Evolutionary conservation across 2,888 invertebrate genomes (phyloP).

Genomic region (Branchinecta sandiegonensis): DNA sequence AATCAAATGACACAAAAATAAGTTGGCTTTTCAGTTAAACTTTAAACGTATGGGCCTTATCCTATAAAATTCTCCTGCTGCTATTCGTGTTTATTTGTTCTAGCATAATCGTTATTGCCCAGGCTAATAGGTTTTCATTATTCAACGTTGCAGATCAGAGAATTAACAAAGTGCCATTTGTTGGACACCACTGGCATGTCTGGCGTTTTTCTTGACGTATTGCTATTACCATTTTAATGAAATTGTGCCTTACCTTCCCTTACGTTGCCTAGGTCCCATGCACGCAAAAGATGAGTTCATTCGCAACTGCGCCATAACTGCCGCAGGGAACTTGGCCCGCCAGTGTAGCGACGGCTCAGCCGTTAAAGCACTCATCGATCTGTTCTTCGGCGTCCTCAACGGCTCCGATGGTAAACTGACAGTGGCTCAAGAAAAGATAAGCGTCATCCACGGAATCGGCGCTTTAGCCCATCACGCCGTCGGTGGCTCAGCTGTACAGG

Average conservation of each 20-base stretch:
- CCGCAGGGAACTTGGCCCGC: conserved; percentile 51
- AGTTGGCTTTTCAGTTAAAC: no score
- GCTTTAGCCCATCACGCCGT: conserved; percentile 56
- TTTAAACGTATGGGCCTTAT: no score
- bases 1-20: no score
- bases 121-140: no score
- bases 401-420: conserved; percentile 83
- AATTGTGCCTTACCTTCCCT: conserved; percentile 22
- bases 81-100: no score
- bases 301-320: conserved; percentile 55
- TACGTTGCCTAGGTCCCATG: conserved; percentile 48
- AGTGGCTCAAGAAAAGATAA: conserved; percentile 71
- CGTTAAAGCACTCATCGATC: conserved; percentile 49
- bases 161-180: no score
- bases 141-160: no score
- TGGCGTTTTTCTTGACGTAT: not conserved
- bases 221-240: conserved; percentile 11
- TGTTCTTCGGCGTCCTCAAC: conserved; percentile 58
- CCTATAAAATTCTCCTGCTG: no score
- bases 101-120: no score
- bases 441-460: conserved; percentile 62
- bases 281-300: conserved; percentile 69
- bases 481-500: conserved; percentile 42
- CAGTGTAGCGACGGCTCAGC: conserved; percentile 53
- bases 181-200: no score